Percentiles rank a stretch among this genome's conserved stretches.
Conservation (phyloP, 2,797 vertebrate species). For the Luscinia luscinia region DNA sequence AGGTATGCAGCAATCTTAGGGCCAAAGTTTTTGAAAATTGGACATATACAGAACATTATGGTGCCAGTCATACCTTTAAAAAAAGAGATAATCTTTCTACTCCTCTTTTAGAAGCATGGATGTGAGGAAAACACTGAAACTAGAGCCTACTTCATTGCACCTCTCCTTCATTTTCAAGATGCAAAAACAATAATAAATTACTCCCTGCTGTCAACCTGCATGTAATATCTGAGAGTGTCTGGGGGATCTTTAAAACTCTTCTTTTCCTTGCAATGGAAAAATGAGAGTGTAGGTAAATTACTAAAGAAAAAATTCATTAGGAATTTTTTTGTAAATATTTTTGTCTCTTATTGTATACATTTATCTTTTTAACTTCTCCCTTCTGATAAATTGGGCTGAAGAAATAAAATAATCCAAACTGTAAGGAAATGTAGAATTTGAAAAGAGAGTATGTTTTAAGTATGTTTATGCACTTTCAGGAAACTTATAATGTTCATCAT, state of each 20-base stretch:
- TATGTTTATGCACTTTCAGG: constrained; percentile 3
- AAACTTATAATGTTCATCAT: not conserved
- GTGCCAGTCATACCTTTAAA: not conserved
- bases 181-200: not conserved
- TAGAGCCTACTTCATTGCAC: not conserved
- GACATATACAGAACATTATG: not conserved
- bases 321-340: constrained; percentile 41
- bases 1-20: not conserved
- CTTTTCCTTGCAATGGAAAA: not conserved
- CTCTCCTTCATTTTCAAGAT: not conserved
- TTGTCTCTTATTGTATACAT: constrained; percentile 49
- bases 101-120: not conserved
- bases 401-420: constrained; percentile 30
- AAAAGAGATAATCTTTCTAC: not conserved
- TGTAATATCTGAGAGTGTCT: not conserved
- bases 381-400: constrained; percentile 33
- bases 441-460: not conserved
- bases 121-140: not conserved
- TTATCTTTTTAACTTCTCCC: constrained; percentile 51
- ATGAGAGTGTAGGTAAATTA: constrained; percentile 10
- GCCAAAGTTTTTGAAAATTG: not conserved
- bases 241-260: not conserved
- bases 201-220: not conserved
- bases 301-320: not conserved
- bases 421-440: not conserved